Evolutionary conservation across 1,140 invertebrate genomes (phyloP).

Genomic region (Aphaenogaster floridana): DNA sequence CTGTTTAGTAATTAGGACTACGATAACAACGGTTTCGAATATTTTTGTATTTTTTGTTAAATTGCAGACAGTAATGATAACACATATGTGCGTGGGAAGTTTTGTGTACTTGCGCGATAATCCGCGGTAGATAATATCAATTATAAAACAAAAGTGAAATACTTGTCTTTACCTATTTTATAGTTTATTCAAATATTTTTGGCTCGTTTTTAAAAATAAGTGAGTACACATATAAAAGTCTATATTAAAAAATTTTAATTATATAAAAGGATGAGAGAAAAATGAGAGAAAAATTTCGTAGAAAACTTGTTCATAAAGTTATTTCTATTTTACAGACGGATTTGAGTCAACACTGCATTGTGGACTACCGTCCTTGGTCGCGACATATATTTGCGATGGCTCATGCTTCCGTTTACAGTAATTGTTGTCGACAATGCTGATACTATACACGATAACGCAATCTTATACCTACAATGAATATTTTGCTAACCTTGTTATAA

Average conservation of each 20-base stretch:
- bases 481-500: not conserved
- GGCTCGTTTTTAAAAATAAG: not conserved
- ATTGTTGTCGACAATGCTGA: constrained; percentile 1
- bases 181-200: not conserved
- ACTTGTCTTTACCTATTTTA: not conserved
- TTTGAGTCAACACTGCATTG: constrained; percentile 9
- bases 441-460: not conserved
- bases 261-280: not conserved
- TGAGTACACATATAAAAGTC: not conserved
- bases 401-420: constrained; percentile 38
- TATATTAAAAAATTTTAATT: not conserved
- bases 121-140: not conserved
- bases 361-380: not conserved
- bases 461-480: too few species aligned
- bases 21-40: not conserved
- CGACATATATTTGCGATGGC: not conserved
- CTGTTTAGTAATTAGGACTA: not conserved
- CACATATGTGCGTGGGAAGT: not conserved
- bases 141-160: not conserved
- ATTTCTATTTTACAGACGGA: not conserved
- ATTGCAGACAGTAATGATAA: not conserved
- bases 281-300: not conserved
- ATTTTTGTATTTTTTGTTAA: not conserved
- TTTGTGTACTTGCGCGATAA: constrained; percentile 10
- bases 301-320: not conserved